These are phyloP conservation scores for Elmis aenea DNA, from an alignment of 2,888 invertebrate genomes.

Conservation along the genomic window DNA sequence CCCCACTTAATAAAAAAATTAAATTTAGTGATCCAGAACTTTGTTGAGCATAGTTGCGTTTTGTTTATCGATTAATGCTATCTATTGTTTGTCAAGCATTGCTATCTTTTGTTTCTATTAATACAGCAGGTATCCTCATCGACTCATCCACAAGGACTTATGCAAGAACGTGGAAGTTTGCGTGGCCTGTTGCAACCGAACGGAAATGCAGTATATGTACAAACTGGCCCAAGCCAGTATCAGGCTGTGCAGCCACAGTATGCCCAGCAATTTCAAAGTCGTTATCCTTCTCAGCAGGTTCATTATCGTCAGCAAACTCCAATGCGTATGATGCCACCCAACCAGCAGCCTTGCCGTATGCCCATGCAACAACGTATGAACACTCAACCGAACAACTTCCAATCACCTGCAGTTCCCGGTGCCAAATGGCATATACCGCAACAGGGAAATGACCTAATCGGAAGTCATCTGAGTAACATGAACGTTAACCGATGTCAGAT, in stretches of 20 bases:
- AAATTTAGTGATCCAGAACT: too few species aligned
- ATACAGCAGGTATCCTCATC: conserved; percentile 51
- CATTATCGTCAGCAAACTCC: conserved; percentile 27
- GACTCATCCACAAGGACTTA: conserved; percentile 55
- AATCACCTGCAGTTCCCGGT: conserved; percentile 40
- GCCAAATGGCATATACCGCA: conserved; percentile 77
- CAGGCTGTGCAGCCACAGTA: conserved; percentile 45
- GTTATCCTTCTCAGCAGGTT: conserved; percentile 32
- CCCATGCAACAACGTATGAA: conserved; percentile 6
- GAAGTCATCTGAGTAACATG: conserved; percentile 11
- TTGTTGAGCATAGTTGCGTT: too few species aligned
- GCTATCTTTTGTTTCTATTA: too few species aligned
- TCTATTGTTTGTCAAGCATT: too few species aligned
- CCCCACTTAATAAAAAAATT: too few species aligned
- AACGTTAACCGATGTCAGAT: conserved; percentile 22
- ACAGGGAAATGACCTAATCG: conserved; percentile 35
- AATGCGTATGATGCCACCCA: conserved; percentile 14
- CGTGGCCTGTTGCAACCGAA: conserved; percentile 44
- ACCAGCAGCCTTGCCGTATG: conserved; percentile 15
- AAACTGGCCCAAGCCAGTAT: conserved; percentile 45
- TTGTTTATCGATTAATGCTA: too few species aligned
- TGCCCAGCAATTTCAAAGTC: conserved; percentile 41
- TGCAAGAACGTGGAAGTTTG: conserved; percentile 42
- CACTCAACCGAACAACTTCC: conserved; percentile 3
- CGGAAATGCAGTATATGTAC: conserved; percentile 41